Evolutionary conservation across 1,140 invertebrate species (phyloP), one percentile per base, ranked within the genome.

Genomic region (Aphaenogaster ashmeadi): DNA sequence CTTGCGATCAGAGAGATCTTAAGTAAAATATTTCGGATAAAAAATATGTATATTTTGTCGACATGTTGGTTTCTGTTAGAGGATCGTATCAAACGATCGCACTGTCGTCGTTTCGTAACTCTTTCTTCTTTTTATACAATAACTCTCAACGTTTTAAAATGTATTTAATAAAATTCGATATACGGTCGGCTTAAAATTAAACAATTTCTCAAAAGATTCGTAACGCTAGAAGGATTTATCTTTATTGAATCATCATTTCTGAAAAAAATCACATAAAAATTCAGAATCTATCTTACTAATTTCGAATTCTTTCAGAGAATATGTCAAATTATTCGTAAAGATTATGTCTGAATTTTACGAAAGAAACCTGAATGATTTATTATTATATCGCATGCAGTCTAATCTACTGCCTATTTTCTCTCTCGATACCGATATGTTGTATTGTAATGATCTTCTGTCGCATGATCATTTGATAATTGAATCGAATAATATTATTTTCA

Each of bases 31-130:
- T 66, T 88, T 93, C 44, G 72, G 87, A 90, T 90, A 78, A 93
- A 93, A 93, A 93, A 93, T 93, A 93, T 93, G 67, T 92, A 78
- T 88, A 90, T 67, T 90, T 92, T 91, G 78, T 92, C 88, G 80
- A 92, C 88, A 78, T 88, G 87, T 88, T 72, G 33, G 85, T 91
- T 90, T 41, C 38, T 64, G 72, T 50, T 85, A 88, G 84, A 87
- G 62, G 56, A 72, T 38, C 41, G 75, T 74, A 64, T 50, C 67
- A 64, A 54, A 58, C 66, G 47, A 79, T 62, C 27, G 38, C 36
- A 71, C 11, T 38, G 38, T 60, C 62, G 60, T 69, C 52, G 41
- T 69, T 15, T 33, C 47, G 60, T 50, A 60, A 18, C 27, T 15
- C 21, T 71, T 33, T 21, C 44, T 33, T 56, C 38, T 18, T 47